Evolutionary conservation across 2,888 invertebrate genomes (phyloP), one percentile per base, ranked within the genome.

Genomic region (Girardia tigrina): DNA sequence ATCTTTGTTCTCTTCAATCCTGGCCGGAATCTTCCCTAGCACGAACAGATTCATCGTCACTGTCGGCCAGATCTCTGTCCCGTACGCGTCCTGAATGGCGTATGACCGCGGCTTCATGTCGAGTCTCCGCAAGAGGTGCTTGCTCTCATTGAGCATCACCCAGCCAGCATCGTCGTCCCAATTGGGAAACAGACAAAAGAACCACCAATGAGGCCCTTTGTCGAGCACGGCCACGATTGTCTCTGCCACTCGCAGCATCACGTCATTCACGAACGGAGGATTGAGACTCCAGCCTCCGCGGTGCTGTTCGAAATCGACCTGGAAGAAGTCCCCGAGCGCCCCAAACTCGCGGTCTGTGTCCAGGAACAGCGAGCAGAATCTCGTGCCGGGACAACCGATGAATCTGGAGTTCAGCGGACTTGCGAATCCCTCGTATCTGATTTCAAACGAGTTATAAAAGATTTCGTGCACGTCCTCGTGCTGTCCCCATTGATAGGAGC

Each of bases 401-500:
- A 74, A 74, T 73, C 74, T n/a, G 6, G 42, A 42, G 71, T 74
- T 74, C 26, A 74, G 20, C 14, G 74, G 74, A 14, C 71, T 71
- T 26, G 74, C 42, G 56, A 74, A 74, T 42, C 74, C 74, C 23
- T 74, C 74, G 16, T 74, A 72, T n/a, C 74, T 69, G 27, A 69
- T 26, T 20, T 42, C 27, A 27, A 74, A 74, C 8, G 70, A 14
- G 20, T 69, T 23, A 14, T 74, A 74, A 1, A 56, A 28, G 14
- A 74, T 8, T 27, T 42, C 23, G 28, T 74, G 74, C 4, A 74
- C 72, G 20, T 27, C 28, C 26, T 29, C 20, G 2, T 69, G 74
- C 26, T 74, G 71, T 20, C 74, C 74, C 74, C 74, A 74, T 42
- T 74, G 74, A 70, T 42, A 56, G 28, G 71, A 71, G 14, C 74